Conservation (phyloP, 2,888 invertebrate genomes). For the Willowsia nigromaculata region DNA sequence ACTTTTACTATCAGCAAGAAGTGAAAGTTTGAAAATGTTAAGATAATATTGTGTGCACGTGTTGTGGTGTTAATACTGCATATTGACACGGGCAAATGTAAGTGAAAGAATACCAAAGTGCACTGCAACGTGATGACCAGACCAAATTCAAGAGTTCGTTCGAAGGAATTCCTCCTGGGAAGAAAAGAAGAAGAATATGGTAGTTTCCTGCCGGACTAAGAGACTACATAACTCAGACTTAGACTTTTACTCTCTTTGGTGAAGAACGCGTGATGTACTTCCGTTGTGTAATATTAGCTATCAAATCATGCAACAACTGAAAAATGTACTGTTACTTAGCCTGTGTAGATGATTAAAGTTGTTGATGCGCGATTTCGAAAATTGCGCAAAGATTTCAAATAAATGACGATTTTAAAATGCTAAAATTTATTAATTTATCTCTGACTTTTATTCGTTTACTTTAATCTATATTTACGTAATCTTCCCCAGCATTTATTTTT, state of each 20-base stretch:
- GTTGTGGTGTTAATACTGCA: background rate
- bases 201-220: constrained; percentile 29
- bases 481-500: too few relatives aligned
- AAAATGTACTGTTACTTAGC: constrained; percentile 28
- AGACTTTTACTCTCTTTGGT: background rate
- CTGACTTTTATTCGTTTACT: too few relatives aligned
- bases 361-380: constrained; percentile 5
- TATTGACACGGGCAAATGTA: background rate
- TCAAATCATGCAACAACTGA: constrained; percentile 7
- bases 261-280: background rate
- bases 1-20: too few relatives aligned
- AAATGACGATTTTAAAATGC: constrained; percentile 13
- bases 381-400: constrained; percentile 28
- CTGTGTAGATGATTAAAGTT: constrained; percentile 15
- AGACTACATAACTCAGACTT: constrained; percentile 2
- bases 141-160: background rate
- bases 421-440: background rate
- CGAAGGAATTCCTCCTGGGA: background rate
- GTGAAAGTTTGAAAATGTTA: background rate
- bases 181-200: background rate
- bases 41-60: background rate
- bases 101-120: background rate
- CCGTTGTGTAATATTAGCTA: background rate
- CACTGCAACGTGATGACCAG: constrained; percentile 6
- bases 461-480: too few relatives aligned